Conservation (phyloP, 2,113 vertebrate genomes). For the Henicopernis longicauda region DNA sequence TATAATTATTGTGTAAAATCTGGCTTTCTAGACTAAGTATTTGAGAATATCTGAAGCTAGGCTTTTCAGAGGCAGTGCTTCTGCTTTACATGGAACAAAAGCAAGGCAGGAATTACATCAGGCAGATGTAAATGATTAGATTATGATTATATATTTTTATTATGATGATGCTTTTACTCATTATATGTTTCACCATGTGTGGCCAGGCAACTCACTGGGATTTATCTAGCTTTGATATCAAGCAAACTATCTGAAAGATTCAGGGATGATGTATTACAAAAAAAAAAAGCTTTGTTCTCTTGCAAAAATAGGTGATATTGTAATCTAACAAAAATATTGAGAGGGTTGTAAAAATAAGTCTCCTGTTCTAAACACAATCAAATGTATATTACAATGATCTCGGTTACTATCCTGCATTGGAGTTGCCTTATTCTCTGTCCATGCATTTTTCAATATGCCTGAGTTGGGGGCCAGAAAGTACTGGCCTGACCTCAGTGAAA, state of each 20-base stretch:
- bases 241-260: background rate
- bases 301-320: background rate
- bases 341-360: background rate
- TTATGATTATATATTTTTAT: background rate
- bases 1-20: background rate
- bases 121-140: background rate
- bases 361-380: background rate
- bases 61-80: background rate
- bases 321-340: background rate
- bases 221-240: background rate
- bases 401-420: background rate
- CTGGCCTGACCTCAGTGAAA: background rate
- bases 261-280: background rate
- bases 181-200: background rate
- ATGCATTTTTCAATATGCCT: background rate
- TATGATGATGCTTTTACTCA: background rate
- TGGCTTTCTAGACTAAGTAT: background rate
- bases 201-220: background rate
- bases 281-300: background rate
- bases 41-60: background rate
- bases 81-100: background rate
- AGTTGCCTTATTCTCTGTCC: background rate
- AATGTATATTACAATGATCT: background rate
- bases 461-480: background rate
- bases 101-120: background rate